phyloP scores from a whole-genome alignment of 2,888 invertebrate species.

The Eupithecia subumbrata region DNA sequence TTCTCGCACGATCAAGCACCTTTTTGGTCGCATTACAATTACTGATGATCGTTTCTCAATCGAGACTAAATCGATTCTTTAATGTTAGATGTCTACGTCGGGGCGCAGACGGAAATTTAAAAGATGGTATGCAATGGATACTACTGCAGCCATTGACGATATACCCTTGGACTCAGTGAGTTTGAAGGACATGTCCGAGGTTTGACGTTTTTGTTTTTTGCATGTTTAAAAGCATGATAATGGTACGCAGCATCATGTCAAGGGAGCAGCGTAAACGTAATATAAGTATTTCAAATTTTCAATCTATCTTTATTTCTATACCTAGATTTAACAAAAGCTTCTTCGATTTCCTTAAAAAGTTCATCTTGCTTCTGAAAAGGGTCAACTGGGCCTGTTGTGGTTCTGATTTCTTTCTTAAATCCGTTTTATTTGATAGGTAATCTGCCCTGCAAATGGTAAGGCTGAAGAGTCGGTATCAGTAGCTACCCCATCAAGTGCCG shows the following conservation, averaged over 20 bases:
- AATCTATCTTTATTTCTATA: not conserved
- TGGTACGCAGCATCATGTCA: not conserved
- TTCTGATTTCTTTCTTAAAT: not conserved
- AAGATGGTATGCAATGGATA: conserved; percentile 42
- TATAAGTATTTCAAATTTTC: not conserved
- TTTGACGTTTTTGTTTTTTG: conserved; percentile 2
- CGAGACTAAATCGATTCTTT: conserved; percentile 22
- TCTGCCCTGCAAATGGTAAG: conserved; percentile 1
- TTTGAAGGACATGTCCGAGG: conserved; percentile 6
- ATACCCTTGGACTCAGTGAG: conserved; percentile 4
- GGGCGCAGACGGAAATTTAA: conserved; percentile 53
- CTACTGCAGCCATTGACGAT: conserved; percentile 5
- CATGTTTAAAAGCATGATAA: not conserved
- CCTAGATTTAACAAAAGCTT: not conserved
- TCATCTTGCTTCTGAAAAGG: not conserved
- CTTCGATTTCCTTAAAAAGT: not conserved
- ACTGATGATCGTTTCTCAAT: conserved; percentile 8
- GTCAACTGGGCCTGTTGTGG: not conserved
- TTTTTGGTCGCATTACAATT: not conserved
- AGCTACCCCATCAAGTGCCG: conserved; percentile 63
- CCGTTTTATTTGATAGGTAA: conserved; percentile 2
- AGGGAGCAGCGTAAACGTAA: not conserved
- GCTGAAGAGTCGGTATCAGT: conserved; percentile 51
- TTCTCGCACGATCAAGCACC: not conserved
- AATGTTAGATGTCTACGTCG: conserved; percentile 75